Percentiles rank a stretch among this genome's conserved stretches.
phyloP scores from a whole-genome alignment of 2,113 vertebrate species.

The Leucoraja erinaceus region DNA sequence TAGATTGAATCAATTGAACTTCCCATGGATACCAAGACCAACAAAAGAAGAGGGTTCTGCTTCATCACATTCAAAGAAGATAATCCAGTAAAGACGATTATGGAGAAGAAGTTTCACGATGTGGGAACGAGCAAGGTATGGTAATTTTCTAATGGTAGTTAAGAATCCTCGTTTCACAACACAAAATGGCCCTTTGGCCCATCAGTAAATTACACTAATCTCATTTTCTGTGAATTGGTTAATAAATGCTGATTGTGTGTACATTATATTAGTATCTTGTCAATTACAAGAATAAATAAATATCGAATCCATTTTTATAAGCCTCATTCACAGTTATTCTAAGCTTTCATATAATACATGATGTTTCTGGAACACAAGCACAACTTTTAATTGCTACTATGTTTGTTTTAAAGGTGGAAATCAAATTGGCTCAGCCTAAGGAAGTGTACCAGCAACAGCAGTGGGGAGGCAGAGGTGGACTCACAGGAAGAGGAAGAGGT shows the following conservation, averaged over 20 bases:
- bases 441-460: constrained; percentile 61
- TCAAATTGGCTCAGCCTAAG: constrained; percentile 33
- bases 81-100: constrained; percentile 34
- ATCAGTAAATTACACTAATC: too few species aligned
- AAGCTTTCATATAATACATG: background rate
- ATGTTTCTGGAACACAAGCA: background rate
- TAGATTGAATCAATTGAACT: constrained; percentile 68
- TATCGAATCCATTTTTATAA: background rate
- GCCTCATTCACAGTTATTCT: too few species aligned
- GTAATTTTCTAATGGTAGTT: background rate
- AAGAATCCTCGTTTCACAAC: too few species aligned
- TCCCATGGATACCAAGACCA: constrained; percentile 40
- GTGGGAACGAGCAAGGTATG: constrained; percentile 40
- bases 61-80: constrained; percentile 40
- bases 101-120: constrained; percentile 40
- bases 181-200: too few species aligned
- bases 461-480: constrained; percentile 66
- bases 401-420: constrained; percentile 31
- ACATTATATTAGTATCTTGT: background rate
- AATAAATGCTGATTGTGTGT: background rate
- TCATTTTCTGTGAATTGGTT: too few species aligned
- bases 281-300: background rate
- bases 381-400: background rate
- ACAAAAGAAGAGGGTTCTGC: constrained; percentile 39
- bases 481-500: constrained; percentile 61